Conservation (phyloP, 1,140 invertebrate species). For the Lutraria rhynchaena region DNA sequence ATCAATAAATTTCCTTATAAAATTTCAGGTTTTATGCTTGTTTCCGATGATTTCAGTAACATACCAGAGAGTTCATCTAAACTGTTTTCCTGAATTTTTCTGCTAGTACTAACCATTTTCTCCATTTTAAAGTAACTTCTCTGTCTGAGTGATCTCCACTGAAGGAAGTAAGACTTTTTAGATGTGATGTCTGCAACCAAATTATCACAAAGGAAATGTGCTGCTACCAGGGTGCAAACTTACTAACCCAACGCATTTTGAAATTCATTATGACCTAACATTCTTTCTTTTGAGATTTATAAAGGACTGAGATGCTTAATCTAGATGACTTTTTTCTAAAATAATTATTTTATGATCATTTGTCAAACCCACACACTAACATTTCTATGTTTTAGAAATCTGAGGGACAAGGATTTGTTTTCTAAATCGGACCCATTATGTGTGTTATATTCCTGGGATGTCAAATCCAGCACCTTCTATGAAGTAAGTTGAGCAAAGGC, state of each 20-base stretch:
- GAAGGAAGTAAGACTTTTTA: too few species aligned
- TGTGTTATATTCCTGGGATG: conserved; percentile 68
- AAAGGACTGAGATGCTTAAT: background rate
- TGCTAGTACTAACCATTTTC: too few species aligned
- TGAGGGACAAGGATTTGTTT: conserved; percentile 76
- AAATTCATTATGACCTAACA: background rate
- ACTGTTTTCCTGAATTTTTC: too few species aligned
- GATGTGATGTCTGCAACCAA: too few species aligned
- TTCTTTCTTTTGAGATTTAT: background rate
- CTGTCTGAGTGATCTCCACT: too few species aligned
- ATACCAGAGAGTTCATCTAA: too few species aligned
- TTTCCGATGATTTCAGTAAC: too few species aligned
- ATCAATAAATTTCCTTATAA: too few species aligned
- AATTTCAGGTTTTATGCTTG: too few species aligned
- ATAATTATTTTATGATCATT: background rate
- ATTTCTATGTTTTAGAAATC: conserved; percentile 68
- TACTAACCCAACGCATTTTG: background rate
- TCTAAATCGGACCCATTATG: conserved; percentile 80
- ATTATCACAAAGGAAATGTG: too few species aligned
- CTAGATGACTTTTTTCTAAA: background rate
- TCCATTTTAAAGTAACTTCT: too few species aligned
- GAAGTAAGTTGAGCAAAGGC: conserved; percentile 64
- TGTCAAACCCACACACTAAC: background rate
- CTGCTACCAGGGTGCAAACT: too few species aligned
- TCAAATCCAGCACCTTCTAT: conserved; percentile 60